phyloP scores from a whole-genome alignment of 2,888 invertebrate genomes.

The Pegoplata infirma region DNA sequence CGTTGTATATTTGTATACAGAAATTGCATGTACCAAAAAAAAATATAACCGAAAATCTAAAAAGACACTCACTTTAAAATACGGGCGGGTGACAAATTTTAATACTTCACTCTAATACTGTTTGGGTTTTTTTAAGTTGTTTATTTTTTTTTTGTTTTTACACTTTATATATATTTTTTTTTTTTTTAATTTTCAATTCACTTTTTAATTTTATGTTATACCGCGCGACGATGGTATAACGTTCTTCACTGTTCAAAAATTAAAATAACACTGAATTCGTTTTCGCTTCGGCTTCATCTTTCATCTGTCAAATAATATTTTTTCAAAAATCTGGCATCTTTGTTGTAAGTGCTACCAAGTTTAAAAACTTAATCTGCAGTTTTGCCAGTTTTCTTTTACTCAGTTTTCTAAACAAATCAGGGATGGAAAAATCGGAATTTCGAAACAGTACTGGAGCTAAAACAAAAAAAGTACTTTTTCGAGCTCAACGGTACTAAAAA shows the following conservation, averaged over 20 bases:
- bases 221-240: conserved; percentile 52
- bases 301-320: too few relatives aligned
- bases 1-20: conserved; percentile 7
- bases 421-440: too few relatives aligned
- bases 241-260: conserved; percentile 55
- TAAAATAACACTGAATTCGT: conserved; percentile 53
- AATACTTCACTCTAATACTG: conserved; percentile 44
- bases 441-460: too few relatives aligned
- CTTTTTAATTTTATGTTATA: conserved; percentile 37
- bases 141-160: conserved; percentile 25
- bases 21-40: conserved; percentile 37
- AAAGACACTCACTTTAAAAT: conserved; percentile 35
- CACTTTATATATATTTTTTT: conserved; percentile 8
- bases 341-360: too few relatives aligned
- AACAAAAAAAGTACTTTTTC: too few relatives aligned
- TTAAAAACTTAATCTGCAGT: too few relatives aligned
- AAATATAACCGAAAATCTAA: not conserved
- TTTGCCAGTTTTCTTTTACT: too few relatives aligned
- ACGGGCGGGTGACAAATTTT: conserved; percentile 46
- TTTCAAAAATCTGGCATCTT: too few relatives aligned
- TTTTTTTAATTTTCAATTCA: conserved; percentile 1
- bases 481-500: too few relatives aligned
- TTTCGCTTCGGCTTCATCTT: too few relatives aligned
- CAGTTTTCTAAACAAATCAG: too few relatives aligned
- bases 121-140: conserved; percentile 27